Base-by-base conservation (phyloP, 2,888 invertebrate genomes). In the Ectemnius lituratus region DNA sequence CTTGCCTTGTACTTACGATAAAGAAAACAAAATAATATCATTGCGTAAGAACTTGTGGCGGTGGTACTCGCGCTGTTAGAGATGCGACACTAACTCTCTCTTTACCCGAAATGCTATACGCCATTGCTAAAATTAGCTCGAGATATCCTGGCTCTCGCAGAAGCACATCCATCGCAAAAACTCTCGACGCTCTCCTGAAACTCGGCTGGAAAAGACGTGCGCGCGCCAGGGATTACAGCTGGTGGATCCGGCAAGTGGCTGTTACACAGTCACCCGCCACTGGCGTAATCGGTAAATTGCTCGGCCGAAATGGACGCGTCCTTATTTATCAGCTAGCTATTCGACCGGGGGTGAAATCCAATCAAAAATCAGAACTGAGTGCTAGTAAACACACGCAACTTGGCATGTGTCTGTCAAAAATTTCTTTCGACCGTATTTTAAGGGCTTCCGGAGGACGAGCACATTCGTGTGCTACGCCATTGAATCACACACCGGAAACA, bases 101-200 rank as follows among this genome's bases (percentile, higher is more conserved):
- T 3, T 23, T 23, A 20, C 16, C 65, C 45, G 11, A 1, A n/a
- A 2, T 16, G 37, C 16, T 67, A 65, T 66, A 67, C 13, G 62
- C 59, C 66, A 67, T 81, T 46, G 70, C 64, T 67, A 62, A 81
- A 76, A 80, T 80, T 83, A 76, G 60, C 80, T 78, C 61, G 73
- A 67, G 72, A 76, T 83, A 84, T 81, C 81, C 74, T 58, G 74
- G 63, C 81, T 81, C 76, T 63, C 68, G 73, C 82, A 75, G 61
- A 72, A 76, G 73, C 63, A 63, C 37, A 37, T 11, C 11, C 37
- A 6, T 37, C 37, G 74, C 81, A 83, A 83, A 79, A 82, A 83
- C 63, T 37, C 37, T 37, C 46, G 46, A 45, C 49, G 58, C 63
- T 62, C 68, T 18, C 57, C 70, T 70, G 76, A 62, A 63, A 70